Conservation (phyloP, 2,113 vertebrate species). For the Thymallus thymallus region DNA sequence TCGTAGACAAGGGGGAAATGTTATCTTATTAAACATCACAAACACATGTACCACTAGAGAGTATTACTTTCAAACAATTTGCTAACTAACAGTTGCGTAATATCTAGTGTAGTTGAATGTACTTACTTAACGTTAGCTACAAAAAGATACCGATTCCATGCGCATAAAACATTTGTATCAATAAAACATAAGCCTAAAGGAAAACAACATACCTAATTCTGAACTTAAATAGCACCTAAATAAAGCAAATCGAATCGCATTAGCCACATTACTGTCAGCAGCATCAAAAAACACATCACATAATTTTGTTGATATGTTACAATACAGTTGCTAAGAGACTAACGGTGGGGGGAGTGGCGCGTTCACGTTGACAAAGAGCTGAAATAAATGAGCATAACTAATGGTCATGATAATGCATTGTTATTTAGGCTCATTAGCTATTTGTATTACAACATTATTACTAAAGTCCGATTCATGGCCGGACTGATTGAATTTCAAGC, state of each 20-base stretch:
- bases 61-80: no score
- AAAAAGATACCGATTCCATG: no score
- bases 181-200: no score
- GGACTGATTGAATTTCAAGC: background rate
- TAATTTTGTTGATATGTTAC: background rate
- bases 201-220: no score
- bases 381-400: no score
- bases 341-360: no score
- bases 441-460: background rate
- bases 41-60: background rate
- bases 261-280: background rate
- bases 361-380: no score
- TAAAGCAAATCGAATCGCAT: background rate
- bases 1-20: background rate
- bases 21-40: background rate
- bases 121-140: no score
- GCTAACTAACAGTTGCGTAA: no score
- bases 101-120: no score
- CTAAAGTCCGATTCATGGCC: background rate
- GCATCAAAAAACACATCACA: background rate
- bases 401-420: background rate
- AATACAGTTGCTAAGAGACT: constrained; percentile 1
- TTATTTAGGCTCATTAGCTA: background rate
- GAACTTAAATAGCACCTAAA: background rate
- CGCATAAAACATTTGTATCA: no score